Percentiles rank a stretch among this genome's conserved stretches.
Evolutionary conservation across 2,888 invertebrate genomes (phyloP).

Genomic region (Lasioglossum morio): DNA sequence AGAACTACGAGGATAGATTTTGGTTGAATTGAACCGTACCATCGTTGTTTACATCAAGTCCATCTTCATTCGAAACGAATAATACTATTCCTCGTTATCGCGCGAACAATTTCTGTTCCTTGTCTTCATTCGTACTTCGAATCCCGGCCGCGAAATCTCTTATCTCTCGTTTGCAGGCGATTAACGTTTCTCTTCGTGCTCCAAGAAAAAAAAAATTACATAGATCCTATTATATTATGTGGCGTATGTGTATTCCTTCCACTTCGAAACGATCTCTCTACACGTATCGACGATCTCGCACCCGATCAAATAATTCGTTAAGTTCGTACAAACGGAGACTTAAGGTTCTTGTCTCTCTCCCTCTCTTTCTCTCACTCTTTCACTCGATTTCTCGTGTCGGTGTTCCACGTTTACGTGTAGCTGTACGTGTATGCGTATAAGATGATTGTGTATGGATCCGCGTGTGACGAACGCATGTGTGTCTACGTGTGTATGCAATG

Average conservation of each 20-base stretch:
- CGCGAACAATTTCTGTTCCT: conserved; percentile 35
- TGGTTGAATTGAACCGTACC: background rate
- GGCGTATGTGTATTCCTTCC: background rate
- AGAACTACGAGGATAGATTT: background rate
- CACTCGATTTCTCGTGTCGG: background rate
- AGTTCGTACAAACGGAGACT: conserved; percentile 37
- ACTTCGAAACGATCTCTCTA: conserved; percentile 24
- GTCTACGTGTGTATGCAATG: background rate
- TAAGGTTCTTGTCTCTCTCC: conserved; percentile 22
- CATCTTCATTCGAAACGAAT: conserved; percentile 9
- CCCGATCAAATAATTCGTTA: conserved; percentile 25
- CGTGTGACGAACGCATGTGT: background rate
- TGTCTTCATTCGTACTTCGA: conserved; percentile 46
- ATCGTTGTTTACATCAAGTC: background rate
- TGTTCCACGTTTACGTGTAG: conserved; percentile 8
- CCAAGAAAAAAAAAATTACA: conserved; percentile 8
- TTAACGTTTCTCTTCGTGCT: conserved; percentile 11
- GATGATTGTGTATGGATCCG: background rate
- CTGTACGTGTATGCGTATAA: conserved; percentile 3
- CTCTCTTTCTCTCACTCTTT: background rate
- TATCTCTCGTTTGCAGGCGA: background rate
- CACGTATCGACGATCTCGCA: conserved; percentile 25
- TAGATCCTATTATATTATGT: conserved; percentile 20
- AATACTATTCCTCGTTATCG: conserved; percentile 31
- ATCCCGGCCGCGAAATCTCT: conserved; percentile 38